Conservation (phyloP, 2,888 invertebrate genomes). For the Microplitis deprimator region DNA sequence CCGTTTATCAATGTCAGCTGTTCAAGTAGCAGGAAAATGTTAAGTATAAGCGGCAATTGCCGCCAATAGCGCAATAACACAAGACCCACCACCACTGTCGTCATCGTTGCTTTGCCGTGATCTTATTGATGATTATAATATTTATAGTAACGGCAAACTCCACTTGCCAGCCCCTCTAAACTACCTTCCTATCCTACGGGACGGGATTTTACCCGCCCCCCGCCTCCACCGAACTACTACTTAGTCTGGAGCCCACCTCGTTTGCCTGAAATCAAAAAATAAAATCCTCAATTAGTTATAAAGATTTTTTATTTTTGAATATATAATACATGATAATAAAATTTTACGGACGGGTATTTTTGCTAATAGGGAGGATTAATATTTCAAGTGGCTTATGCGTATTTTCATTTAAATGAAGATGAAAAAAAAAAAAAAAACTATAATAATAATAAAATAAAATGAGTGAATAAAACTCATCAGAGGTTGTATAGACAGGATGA, state of each 20-base stretch:
- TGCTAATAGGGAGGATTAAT: neutral
- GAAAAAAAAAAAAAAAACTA: slow-evolving; percentile 2
- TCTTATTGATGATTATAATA: neutral
- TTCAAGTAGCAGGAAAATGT: slow-evolving; percentile 47
- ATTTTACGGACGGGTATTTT: neutral
- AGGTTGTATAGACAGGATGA: slow-evolving; percentile 20
- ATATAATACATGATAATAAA: neutral
- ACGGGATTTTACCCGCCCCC: slow-evolving; percentile 47
- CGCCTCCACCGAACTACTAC: slow-evolving; percentile 29
- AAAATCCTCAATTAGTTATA: slow-evolving; percentile 22
- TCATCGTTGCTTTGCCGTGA: slow-evolving; percentile 41
- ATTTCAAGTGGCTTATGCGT: slow-evolving; percentile 4
- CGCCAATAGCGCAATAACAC: slow-evolving; percentile 44
- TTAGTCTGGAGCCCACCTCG: slow-evolving; percentile 28
- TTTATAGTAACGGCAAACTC: slow-evolving; percentile 24
- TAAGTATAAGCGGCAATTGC: slow-evolving; percentile 51
- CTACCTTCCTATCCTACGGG: slow-evolving; percentile 48
- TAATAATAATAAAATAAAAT: slow-evolving; percentile 5
- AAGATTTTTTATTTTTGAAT: neutral
- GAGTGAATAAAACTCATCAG: slow-evolving; percentile 16
- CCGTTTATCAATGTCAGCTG: slow-evolving; percentile 32
- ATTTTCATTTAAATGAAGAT: slow-evolving; percentile 2
- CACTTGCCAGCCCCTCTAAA: slow-evolving; percentile 29
- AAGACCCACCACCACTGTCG: slow-evolving; percentile 20
- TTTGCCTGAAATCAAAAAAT: slow-evolving; percentile 43